phyloP scores from a whole-genome alignment of 2,797 vertebrate species.

The Oceanodroma leucorhoa region DNA sequence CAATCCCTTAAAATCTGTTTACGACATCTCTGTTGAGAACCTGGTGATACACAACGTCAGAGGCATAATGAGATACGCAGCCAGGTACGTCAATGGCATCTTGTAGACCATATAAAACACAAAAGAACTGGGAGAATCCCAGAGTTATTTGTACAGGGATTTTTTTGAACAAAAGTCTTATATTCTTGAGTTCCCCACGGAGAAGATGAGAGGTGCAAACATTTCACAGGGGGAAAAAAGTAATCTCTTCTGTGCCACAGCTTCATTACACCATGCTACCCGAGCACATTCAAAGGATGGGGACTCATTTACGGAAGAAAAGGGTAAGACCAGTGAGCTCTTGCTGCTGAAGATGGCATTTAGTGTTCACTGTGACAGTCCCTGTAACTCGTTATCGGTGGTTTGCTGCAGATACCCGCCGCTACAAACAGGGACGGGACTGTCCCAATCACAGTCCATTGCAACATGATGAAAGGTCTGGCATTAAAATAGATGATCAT shows the following conservation, averaged over 20 bases:
- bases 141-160: not conserved
- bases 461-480: not conserved
- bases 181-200: not conserved
- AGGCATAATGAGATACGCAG: not conserved
- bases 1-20: not conserved
- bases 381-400: not conserved
- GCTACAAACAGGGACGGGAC: not conserved
- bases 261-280: not conserved
- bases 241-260: not conserved
- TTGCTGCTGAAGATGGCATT: not conserved
- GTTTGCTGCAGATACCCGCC: not conserved
- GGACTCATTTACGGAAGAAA: not conserved
- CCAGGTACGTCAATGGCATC: not conserved
- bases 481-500: not conserved
- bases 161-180: not conserved
- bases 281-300: not conserved
- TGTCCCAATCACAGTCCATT: not conserved
- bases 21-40: not conserved
- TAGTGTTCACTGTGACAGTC: not conserved
- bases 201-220: not conserved
- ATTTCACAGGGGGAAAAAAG: rapidly evolving
- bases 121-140: not conserved
- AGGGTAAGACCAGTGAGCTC: not conserved
- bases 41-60: rapidly evolving
- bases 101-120: not conserved